Conservation (phyloP, 2,888 invertebrate genomes). For the Drosophila helvetica region DNA sequence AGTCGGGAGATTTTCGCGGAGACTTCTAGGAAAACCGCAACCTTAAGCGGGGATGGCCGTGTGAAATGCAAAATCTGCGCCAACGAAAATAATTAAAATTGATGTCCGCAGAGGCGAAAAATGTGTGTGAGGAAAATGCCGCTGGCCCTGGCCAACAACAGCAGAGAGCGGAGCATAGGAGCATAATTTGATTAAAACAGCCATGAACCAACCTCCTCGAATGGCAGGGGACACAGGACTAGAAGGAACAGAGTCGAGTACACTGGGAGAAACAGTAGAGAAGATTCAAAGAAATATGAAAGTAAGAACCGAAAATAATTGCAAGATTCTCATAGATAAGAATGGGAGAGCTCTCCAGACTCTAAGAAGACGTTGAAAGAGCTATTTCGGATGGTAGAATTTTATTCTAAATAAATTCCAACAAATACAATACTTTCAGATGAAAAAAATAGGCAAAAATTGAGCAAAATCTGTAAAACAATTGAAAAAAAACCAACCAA, state of each 20-base stretch:
- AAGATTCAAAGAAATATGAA: neutral
- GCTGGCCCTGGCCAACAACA: constrained; percentile 53
- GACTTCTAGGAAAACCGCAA: constrained; percentile 29
- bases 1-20: constrained; percentile 16
- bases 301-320: neutral
- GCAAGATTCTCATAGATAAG: neutral
- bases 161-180: constrained; percentile 34
- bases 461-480: neutral
- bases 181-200: constrained; percentile 73
- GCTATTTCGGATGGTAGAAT: no score
- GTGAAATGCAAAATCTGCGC: constrained; percentile 68
- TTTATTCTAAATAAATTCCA: neutral
- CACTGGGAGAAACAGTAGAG: constrained; percentile 1
- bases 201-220: constrained; percentile 47
- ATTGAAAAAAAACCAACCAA: neutral
- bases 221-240: constrained; percentile 23
- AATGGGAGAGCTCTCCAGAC: neutral
- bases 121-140: constrained; percentile 53
- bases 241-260: neutral
- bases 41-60: constrained; percentile 42
- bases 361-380: neutral
- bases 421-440: neutral
- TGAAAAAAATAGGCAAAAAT: neutral
- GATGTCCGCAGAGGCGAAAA: constrained; percentile 54
- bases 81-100: constrained; percentile 75